These are phyloP conservation scores for Pachliopta kotzebuea DNA, from an alignment of 2,888 invertebrate species.

Conservation along the genomic window DNA sequence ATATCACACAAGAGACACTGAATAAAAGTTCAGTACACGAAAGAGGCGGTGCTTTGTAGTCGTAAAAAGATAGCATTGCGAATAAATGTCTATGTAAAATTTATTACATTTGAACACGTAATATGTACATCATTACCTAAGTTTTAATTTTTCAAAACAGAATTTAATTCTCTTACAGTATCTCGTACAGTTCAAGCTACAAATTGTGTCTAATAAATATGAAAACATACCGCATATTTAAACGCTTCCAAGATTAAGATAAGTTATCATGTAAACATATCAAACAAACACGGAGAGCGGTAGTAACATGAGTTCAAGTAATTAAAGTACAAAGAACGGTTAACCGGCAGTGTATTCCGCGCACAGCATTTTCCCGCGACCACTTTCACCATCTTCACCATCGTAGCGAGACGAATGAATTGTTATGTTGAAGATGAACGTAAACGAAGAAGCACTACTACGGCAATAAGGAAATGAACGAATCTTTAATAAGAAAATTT, in stretches of 20 bases:
- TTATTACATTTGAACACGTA: neutral
- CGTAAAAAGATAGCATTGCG: slow-evolving; percentile 3
- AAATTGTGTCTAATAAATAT: too few species aligned
- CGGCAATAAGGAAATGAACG: slow-evolving; percentile 2
- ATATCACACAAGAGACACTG: neutral
- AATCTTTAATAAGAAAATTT: too few species aligned
- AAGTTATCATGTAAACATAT: slow-evolving; percentile 5
- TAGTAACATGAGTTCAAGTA: neutral
- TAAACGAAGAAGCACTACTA: neutral
- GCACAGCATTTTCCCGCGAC: slow-evolving; percentile 21
- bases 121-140: neutral
- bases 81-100: slow-evolving; percentile 16
- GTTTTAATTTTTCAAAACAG: neutral
- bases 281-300: neutral
- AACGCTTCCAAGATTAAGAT: slow-evolving; percentile 8
- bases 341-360: slow-evolving; percentile 25
- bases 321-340: slow-evolving; percentile 14
- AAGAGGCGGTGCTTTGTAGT: slow-evolving; percentile 17
- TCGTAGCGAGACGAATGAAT: slow-evolving; percentile 18
- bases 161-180: neutral
- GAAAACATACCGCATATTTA: too few species aligned
- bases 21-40: slow-evolving; percentile 17
- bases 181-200: too few species aligned
- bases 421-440: slow-evolving; percentile 15
- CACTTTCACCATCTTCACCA: slow-evolving; percentile 31